Evolutionary conservation across 2,797 vertebrate genomes (phyloP), one percentile per base, ranked within the genome.

Genomic region (Typhlichthys subterraneus): DNA sequence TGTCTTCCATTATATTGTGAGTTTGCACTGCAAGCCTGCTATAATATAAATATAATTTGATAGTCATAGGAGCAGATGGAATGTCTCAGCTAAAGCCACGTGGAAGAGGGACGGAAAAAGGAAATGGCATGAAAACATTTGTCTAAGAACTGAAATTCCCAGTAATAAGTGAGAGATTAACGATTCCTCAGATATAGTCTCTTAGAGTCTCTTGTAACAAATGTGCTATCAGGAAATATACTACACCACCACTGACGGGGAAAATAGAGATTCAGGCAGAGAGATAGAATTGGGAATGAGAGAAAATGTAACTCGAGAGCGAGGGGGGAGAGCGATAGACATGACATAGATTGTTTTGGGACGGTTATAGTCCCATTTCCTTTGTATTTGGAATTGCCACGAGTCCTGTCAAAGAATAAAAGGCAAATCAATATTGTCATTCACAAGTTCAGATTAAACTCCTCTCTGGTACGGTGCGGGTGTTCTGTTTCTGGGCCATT

Each of bases 391-490:
- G 65, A 78, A 61, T 74, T 19, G 51, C 80, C 72, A 82, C 76
- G 67, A 65, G 63, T 63, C 78, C 83, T 86, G 83, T 90, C 86
- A 88, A 81, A 90, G 87, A 70, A 56, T 72, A 82, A 85, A 87
- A 90, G 81, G 82, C 88, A 84, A 87, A 93, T 93, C 91, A 91
- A 92, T 93, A 91, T 86, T 89, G 90, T 90, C 91, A 91, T 93
- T 93, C 89, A 84, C 92, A 92, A 86, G 83, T 92, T 87, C 79
- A 89, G 90, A 92, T 92, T 89, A 91, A 89, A 89, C 87, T 72
- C 54, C 70, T 77, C 75, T 80, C 80, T 86, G 89, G 89, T 84
- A 88, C 83, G 82, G 85, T 83, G 68, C 80, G 80, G 61, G 75
- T 88, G 83, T 86, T 85, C 85, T 81, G 85, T 90, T 90, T 80